Conservation (phyloP, 2,888 invertebrate species). For the Epirrita christyi region DNA sequence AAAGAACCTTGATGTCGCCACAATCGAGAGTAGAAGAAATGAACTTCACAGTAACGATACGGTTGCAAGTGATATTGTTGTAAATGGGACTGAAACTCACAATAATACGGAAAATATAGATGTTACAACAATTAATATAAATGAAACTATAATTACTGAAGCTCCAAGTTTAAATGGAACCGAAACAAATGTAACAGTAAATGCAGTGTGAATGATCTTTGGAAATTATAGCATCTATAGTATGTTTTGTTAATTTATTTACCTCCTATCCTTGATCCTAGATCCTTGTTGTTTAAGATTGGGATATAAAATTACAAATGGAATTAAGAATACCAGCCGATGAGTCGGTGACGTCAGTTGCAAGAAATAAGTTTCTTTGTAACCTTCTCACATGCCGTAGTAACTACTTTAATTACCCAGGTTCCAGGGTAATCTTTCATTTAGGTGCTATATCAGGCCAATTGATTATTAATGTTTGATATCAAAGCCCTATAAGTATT, state of each 20-base stretch:
- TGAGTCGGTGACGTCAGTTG: too few relatives aligned
- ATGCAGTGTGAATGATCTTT: not conserved
- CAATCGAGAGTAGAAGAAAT: constrained; percentile 4
- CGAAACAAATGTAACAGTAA: not conserved
- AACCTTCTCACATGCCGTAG: too few relatives aligned
- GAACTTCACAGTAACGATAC: not conserved
- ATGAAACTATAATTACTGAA: not conserved
- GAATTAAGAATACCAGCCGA: too few relatives aligned
- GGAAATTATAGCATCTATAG: not conserved
- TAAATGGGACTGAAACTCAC: not conserved
- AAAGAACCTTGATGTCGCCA: not conserved
- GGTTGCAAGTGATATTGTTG: not conserved
- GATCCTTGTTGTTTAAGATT: not conserved
- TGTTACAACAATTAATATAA: constrained; percentile 1
- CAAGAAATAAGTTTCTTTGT: too few relatives aligned
- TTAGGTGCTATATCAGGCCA: too few relatives aligned
- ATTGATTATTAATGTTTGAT: too few relatives aligned
- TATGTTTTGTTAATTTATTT: not conserved
- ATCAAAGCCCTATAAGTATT: too few relatives aligned
- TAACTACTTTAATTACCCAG: too few relatives aligned
- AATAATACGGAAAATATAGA: constrained; percentile 5
- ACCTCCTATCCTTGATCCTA: not conserved
- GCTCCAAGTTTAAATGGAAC: not conserved
- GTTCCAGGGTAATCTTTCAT: too few relatives aligned
- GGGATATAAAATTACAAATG: too few relatives aligned